Percentiles rank a stretch among this genome's conserved stretches.
These are phyloP conservation scores for Actias luna DNA, from an alignment of 2,888 invertebrate species.

Conservation along the genomic window DNA sequence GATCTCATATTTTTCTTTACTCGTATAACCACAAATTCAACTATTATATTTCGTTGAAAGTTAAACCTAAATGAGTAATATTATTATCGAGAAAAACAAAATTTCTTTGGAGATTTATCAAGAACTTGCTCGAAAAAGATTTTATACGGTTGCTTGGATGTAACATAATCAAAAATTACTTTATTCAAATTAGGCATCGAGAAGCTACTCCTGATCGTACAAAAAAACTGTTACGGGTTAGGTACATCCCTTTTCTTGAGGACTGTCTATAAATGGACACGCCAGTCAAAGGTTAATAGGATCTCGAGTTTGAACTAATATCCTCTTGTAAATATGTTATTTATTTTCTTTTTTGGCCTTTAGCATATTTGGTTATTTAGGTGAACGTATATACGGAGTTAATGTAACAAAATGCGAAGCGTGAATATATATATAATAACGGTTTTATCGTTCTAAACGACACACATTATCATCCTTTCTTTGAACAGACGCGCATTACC, in stretches of 20 bases:
- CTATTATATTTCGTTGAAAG: background rate
- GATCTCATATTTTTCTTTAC: background rate
- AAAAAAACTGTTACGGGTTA: background rate
- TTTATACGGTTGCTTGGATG: background rate
- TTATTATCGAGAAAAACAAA: background rate
- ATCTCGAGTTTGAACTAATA: background rate
- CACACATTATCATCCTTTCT: slow-evolving; percentile 46
- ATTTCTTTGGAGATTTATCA: background rate
- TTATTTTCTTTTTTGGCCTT: background rate
- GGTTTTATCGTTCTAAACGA: slow-evolving; percentile 33
- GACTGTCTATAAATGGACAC: background rate
- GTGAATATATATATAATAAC: slow-evolving; percentile 2
- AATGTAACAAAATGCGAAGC: slow-evolving; percentile 3
- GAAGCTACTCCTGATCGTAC: background rate
- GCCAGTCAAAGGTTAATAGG: background rate
- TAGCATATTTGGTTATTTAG: background rate
- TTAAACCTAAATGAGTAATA: background rate
- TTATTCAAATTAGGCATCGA: background rate
- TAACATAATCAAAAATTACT: background rate
- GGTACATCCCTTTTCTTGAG: background rate
- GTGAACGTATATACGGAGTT: background rate
- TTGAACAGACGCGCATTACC: slow-evolving; percentile 45
- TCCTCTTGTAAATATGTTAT: background rate
- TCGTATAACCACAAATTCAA: background rate
- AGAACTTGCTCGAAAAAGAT: background rate